phyloP scores from a whole-genome alignment of 2,797 vertebrate genomes.

The Melanotaenia maccullochi region DNA sequence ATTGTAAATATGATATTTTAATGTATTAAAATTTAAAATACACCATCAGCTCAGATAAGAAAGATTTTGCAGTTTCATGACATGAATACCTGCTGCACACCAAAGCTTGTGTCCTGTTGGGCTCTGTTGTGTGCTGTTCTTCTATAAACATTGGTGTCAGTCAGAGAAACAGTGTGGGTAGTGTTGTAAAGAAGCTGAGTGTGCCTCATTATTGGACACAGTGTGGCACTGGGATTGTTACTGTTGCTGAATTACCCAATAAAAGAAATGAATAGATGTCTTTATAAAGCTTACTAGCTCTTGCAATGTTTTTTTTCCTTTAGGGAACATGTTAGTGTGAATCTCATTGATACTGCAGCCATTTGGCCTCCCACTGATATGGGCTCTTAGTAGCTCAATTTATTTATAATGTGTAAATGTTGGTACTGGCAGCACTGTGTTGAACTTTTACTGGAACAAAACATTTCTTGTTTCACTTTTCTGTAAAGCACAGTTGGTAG shows the following conservation, averaged over 20 bases:
- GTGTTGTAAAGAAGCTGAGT: constrained; percentile 65
- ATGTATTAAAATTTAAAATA: not conserved
- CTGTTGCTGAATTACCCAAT: constrained; percentile 66
- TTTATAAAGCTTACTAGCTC: constrained; percentile 41
- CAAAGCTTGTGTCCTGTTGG: constrained; percentile 9
- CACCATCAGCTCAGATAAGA: not conserved
- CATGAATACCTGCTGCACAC: constrained; percentile 7
- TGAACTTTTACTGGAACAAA: not conserved
- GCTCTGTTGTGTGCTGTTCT: constrained; percentile 14
- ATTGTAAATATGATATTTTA: not conserved
- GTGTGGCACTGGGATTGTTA: constrained; percentile 57
- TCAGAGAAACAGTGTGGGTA: constrained; percentile 61
- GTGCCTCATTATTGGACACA: constrained; percentile 60
- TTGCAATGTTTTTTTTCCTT: constrained; percentile 32
- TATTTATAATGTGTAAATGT: constrained; percentile 11
- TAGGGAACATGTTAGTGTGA: constrained; percentile 23
- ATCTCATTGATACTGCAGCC: constrained; percentile 18
- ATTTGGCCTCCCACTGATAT: constrained; percentile 27
- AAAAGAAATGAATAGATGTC: constrained; percentile 55
- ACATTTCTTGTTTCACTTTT: not conserved
- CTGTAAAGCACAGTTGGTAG: not conserved
- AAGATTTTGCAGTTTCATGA: constrained; percentile 1
- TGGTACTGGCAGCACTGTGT: not conserved
- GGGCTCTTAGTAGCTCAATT: constrained; percentile 14
- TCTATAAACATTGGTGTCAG: constrained; percentile 53